Evolutionary conservation across 2,797 vertebrate species (phyloP).

Genomic region (Cichlasoma orientale): DNA sequence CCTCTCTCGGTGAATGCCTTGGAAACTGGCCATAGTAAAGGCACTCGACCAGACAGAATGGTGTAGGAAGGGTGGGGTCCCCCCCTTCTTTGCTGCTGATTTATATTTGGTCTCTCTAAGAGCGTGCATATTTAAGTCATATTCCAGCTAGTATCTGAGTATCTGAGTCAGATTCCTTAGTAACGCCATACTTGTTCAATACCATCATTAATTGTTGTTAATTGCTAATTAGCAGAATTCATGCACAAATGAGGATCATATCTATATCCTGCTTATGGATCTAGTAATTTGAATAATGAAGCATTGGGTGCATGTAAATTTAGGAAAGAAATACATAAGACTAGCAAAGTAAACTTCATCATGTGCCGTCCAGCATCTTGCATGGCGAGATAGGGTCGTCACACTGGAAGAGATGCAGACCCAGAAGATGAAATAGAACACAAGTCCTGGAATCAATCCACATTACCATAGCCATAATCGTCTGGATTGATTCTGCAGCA

Average conservation of each 20-base stretch:
- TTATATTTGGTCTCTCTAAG: conserved; percentile 46
- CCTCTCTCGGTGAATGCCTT: conserved; percentile 25
- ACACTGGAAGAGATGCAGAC: conserved; percentile 37
- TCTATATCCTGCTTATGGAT: conserved; percentile 17
- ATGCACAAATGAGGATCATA: conserved; percentile 20
- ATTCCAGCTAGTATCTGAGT: conserved; percentile 24
- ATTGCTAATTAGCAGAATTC: conserved; percentile 26
- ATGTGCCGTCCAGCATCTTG: background rate
- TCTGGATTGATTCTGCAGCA: conserved; percentile 68
- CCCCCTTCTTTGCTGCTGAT: conserved; percentile 50
- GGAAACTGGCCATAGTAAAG: conserved; percentile 50
- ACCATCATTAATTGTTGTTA: conserved; percentile 33
- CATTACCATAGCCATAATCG: conserved; percentile 78
- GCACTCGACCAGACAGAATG: conserved; percentile 41
- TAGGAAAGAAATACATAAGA: background rate
- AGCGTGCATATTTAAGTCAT: conserved; percentile 24
- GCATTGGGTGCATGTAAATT: background rate
- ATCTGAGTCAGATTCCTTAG: conserved; percentile 20
- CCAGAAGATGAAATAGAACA: conserved; percentile 54
- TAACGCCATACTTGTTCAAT: conserved; percentile 32
- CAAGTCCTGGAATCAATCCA: conserved; percentile 59
- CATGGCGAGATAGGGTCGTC: conserved; percentile 19
- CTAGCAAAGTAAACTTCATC: background rate
- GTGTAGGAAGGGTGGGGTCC: conserved; percentile 20
- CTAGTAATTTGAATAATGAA: conserved; percentile 20